These are phyloP conservation scores for Parazoanthus swiftii DNA, from an alignment of 92 coral and sea anemone genomes.

Conservation along the genomic window DNA sequence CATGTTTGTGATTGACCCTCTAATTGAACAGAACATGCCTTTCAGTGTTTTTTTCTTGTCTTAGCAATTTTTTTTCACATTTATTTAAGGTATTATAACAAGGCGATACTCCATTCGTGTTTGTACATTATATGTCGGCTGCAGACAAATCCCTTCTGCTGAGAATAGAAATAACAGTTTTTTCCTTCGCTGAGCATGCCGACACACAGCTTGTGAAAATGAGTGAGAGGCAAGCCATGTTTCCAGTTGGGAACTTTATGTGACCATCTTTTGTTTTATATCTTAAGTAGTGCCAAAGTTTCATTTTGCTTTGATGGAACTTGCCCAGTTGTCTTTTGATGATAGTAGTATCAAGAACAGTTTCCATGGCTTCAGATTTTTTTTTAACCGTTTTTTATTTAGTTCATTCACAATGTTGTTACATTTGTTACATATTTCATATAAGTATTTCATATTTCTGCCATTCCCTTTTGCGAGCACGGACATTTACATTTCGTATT, in stretches of 20 bases:
- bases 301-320: constrained; percentile 49
- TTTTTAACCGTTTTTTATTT: not conserved
- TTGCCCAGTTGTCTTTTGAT: constrained; percentile 37
- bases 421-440: too few relatives aligned
- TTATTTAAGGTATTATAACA: too few relatives aligned
- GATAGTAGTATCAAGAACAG: constrained; percentile 29
- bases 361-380: not conserved
- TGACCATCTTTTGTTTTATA: constrained; percentile 46
- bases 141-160: not conserved
- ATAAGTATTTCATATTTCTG: too few relatives aligned
- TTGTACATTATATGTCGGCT: too few relatives aligned
- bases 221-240: constrained; percentile 47
- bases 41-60: not conserved
- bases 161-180: not conserved
- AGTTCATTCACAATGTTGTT: too few relatives aligned
- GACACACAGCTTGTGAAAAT: constrained; percentile 40
- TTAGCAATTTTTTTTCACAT: too few relatives aligned
- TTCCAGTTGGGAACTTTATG: constrained; percentile 46
- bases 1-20: not conserved
- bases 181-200: constrained; percentile 9
- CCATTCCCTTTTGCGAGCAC: too few relatives aligned
- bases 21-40: not conserved
- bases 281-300: constrained; percentile 29
- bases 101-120: too few relatives aligned
- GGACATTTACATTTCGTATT: too few relatives aligned